Evolutionary conservation across 2,888 invertebrate species (phyloP).

Genomic region (Ceraclea dissimilis): DNA sequence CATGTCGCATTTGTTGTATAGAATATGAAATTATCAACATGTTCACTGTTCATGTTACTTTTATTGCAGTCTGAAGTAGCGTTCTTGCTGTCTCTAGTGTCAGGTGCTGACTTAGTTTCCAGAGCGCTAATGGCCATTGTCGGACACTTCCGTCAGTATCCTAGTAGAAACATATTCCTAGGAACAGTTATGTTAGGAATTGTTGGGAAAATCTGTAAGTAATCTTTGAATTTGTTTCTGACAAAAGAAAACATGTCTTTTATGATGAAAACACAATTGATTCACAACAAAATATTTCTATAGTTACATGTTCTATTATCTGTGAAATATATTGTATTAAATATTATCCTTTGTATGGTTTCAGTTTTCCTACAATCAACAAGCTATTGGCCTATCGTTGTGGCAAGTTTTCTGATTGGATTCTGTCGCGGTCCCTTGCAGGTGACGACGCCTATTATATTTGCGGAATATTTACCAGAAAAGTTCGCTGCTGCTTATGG

Average conservation of each 20-base stretch:
- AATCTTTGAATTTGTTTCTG: too few species aligned
- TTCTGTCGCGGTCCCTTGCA: slow-evolving; percentile 60
- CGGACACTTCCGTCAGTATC: slow-evolving; percentile 33
- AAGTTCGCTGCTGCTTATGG: slow-evolving; percentile 70
- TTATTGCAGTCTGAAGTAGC: slow-evolving; percentile 37
- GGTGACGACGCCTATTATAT: slow-evolving; percentile 58
- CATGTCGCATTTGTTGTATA: too few species aligned
- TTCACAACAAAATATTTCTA: too few species aligned
- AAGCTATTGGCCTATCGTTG: slow-evolving; percentile 35
- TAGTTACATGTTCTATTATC: too few species aligned
- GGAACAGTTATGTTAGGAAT: slow-evolving; percentile 36
- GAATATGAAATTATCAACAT: too few species aligned
- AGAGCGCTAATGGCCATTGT: slow-evolving; percentile 37
- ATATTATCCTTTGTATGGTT: too few species aligned
- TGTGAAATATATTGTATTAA: too few species aligned
- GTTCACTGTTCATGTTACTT: too few species aligned
- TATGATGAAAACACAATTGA: too few species aligned
- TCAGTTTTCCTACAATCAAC: slow-evolving; percentile 32
- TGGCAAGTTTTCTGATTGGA: slow-evolving; percentile 47
- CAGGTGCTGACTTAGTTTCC: slow-evolving; percentile 41
- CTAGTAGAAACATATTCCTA: slow-evolving; percentile 39
- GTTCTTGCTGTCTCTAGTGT: slow-evolving; percentile 39
- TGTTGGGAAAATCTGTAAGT: slow-evolving; percentile 37
- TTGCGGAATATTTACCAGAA: slow-evolving; percentile 57
- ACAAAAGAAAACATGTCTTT: too few species aligned